phyloP scores from a whole-genome alignment of 2,113 vertebrate species.

The Apistogramma diplotaenia region DNA sequence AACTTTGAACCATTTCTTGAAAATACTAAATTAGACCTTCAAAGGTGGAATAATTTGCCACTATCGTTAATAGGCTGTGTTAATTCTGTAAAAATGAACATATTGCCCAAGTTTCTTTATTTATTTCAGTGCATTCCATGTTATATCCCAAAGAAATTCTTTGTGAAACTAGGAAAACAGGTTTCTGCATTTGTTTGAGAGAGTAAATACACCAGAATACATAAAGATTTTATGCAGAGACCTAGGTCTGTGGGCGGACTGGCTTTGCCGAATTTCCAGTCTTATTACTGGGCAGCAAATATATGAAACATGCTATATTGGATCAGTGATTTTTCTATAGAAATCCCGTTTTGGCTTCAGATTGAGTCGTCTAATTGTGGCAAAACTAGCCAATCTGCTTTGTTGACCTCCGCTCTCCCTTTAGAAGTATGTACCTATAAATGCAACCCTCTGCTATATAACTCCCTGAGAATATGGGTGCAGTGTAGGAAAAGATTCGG shows the following conservation, averaged over 20 bases:
- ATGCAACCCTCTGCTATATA: neutral
- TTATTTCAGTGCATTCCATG: neutral
- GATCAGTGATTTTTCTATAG: too few relatives aligned
- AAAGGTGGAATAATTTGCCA: neutral
- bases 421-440: neutral
- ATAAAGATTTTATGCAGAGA: neutral
- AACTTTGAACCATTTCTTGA: neutral
- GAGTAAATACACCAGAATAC: neutral
- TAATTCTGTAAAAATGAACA: neutral
- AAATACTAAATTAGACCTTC: neutral
- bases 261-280: neutral
- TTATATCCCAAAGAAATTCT: too few relatives aligned
- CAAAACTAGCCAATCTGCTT: neutral
- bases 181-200: neutral
- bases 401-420: neutral
- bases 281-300: too few relatives aligned
- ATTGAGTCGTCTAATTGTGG: neutral
- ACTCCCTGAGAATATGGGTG: neutral
- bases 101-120: neutral
- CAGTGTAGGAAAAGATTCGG: neutral
- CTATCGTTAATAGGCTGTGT: neutral
- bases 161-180: too few relatives aligned
- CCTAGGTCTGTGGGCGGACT: neutral
- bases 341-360: too few relatives aligned
- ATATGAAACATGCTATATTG: neutral